Evolutionary conservation across 2,888 invertebrate species (phyloP), one percentile per base, ranked within the genome.

Genomic region (Encarsia formosa): DNA sequence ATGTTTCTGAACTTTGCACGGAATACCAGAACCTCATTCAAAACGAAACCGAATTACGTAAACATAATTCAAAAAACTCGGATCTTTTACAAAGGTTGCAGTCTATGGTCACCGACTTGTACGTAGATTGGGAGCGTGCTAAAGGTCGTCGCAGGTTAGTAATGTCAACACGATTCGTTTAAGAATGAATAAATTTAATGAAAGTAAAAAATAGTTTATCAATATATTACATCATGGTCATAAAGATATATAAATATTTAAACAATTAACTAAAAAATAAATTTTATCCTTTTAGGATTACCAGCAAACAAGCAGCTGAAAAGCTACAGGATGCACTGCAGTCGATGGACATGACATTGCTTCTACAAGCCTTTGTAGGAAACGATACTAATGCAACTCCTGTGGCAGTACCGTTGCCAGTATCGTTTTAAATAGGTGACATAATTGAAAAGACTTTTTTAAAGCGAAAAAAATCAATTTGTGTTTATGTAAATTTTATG

Each of bases 81-180:
- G 67, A 71, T 11, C 56, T 68, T 24, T 57, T 69, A 20, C 64
- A 66, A 24, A 65, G 69, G 39, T 58, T 74, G 26, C 60, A 71
- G 9, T 66, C 61, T 5, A 59, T 64, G 3, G 58, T 74, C 5
- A 67, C 64, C 1, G 71, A 71, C 51, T 61, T 74, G 15, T 74
- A 71, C 38, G 69, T 74, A 5, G 73, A 74, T 43, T 74, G 73
- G 73, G 69, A 73, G 54, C 66, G 69, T 37, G 68, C 71, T 1
- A 69, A 66, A 53, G 67, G 68, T 38, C 65, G 66, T 35, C 66
- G 65, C 50, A 72, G 71, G 73, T 71, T 59, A 45, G 26, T 32
- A 18, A 38, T 19, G 18, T n/a, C 19, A 11, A 15, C 29, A 9
- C 39, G 3, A 41, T 32, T 11, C 9, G 11, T 41, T 23, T 16